Evolutionary conservation across 35 echinoderm and acorn worm species (phyloP).

Genomic region (Ophiothrix spiculata): DNA sequence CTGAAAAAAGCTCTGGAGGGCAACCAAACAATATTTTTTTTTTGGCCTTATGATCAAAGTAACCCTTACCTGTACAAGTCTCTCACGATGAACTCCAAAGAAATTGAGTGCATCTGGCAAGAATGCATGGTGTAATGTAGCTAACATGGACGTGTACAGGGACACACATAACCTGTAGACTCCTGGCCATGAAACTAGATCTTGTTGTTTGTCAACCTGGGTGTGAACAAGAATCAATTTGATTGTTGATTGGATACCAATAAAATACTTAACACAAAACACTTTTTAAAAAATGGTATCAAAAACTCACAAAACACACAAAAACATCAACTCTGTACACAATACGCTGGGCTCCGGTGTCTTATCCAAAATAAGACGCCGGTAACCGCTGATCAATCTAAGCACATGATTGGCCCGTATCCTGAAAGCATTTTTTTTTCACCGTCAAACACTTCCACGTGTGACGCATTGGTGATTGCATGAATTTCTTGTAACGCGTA

Average conservation of each 20-base stretch:
- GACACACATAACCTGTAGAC: conserved; percentile 59
- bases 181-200: conserved; percentile 54
- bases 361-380: too few species aligned
- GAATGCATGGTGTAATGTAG: conserved; percentile 67
- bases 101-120: conserved; percentile 80
- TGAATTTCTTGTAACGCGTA: too few species aligned
- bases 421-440: too few species aligned
- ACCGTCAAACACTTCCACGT: too few species aligned
- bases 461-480: too few species aligned
- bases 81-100: conserved; percentile 82
- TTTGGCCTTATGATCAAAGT: too few species aligned
- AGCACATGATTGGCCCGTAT: too few species aligned
- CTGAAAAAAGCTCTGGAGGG: too few species aligned
- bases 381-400: too few species aligned
- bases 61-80: conserved; percentile 76
- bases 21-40: too few species aligned
- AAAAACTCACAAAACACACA: neutral
- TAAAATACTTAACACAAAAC: neutral
- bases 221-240: neutral
- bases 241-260: neutral
- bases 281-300: neutral
- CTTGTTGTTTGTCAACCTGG: conserved; percentile 11
- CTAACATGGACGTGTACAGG: conserved; percentile 63
- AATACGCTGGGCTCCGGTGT: too few species aligned
- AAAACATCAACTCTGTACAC: too few species aligned